Evolutionary conservation across 2,797 vertebrate species (phyloP).

Genomic region (Coracias cyanogaster): DNA sequence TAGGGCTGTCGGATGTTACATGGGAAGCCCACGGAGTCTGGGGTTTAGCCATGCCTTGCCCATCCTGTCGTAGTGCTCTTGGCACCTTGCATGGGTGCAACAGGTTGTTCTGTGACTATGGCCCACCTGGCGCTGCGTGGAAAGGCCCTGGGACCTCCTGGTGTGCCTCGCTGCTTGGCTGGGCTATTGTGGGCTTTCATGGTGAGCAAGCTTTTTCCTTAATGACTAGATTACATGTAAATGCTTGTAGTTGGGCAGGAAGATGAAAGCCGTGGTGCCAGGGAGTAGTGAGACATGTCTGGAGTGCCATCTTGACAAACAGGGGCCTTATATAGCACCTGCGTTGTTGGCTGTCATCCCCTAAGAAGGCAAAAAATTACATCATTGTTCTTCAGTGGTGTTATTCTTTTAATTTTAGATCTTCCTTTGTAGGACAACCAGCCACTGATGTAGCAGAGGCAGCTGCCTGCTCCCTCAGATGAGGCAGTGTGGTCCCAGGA

Average conservation of each 20-base stretch:
- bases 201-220: not conserved
- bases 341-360: not conserved
- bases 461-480: not conserved
- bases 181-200: not conserved
- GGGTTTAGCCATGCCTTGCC: not conserved
- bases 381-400: not conserved
- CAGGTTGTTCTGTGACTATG: not conserved
- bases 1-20: accelerated
- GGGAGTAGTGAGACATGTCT: not conserved
- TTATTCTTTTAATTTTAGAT: not conserved
- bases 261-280: not conserved
- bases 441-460: not conserved
- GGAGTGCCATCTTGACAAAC: not conserved
- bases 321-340: not conserved
- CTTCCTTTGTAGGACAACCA: not conserved
- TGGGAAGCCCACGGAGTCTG: not conserved
- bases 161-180: not conserved
- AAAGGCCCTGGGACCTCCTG: not conserved
- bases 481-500: not conserved
- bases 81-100: not conserved
- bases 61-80: not conserved
- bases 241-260: not conserved
- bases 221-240: not conserved
- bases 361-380: not conserved
- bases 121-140: not conserved